phyloP scores from a whole-genome alignment of 2,113 vertebrate species.

The Centrocercus urophasianus region DNA sequence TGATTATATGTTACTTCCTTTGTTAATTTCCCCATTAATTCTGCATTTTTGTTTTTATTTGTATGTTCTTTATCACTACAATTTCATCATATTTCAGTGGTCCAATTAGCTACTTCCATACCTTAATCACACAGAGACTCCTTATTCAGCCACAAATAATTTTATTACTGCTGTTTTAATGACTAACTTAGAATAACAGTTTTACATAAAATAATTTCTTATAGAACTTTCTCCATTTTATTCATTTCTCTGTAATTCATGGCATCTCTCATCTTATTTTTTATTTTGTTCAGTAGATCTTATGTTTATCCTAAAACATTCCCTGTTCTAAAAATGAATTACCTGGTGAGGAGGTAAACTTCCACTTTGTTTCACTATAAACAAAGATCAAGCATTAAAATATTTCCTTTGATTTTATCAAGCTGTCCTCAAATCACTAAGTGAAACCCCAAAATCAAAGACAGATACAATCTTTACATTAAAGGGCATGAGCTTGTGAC shows the following conservation, averaged over 20 bases:
- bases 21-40: slow-evolving; percentile 60
- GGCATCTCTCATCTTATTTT: neutral
- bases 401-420: neutral
- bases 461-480: neutral
- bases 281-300: neutral
- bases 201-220: slow-evolving; percentile 46
- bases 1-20: slow-evolving; percentile 19
- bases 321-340: neutral
- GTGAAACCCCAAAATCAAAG: neutral
- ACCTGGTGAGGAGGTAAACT: neutral
- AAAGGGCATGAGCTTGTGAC: neutral
- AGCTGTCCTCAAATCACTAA: neutral
- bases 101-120: slow-evolving; percentile 58
- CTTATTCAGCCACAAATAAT: slow-evolving; percentile 64
- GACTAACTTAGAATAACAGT: slow-evolving; percentile 49
- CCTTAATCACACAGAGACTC: slow-evolving; percentile 63
- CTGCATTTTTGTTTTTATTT: slow-evolving; percentile 65
- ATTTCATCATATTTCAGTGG: slow-evolving; percentile 67
- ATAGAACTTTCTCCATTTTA: slow-evolving; percentile 38
- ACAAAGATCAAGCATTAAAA: neutral
- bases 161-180: slow-evolving; percentile 65
- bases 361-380: neutral
- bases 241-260: slow-evolving; percentile 31
- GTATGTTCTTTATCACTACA: slow-evolving; percentile 53
- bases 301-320: neutral